A percentile compares a stretch with the other conserved stretches of the same genome.
These are phyloP conservation scores for Fulmarus glacialis DNA, from an alignment of 2,113 vertebrate genomes.

Conservation along the genomic window DNA sequence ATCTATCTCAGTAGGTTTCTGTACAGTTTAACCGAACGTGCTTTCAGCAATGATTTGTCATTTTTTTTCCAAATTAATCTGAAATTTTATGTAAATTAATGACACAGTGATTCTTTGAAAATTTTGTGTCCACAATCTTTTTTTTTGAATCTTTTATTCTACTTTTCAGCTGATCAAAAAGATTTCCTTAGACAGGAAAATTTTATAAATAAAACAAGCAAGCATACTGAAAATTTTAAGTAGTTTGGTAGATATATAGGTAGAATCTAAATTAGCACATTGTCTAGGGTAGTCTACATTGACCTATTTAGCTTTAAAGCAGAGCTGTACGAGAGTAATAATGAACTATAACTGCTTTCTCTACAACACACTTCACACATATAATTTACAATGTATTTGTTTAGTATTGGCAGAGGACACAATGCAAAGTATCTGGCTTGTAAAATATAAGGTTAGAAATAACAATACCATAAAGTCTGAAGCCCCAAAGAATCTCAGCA, in stretches of 20 bases:
- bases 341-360: conserved; percentile 23
- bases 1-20: conserved; percentile 22
- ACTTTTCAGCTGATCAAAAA: conserved; percentile 70
- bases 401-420: not conserved
- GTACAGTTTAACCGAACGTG: conserved; percentile 29
- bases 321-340: conserved; percentile 31
- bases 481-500: not conserved
- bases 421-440: not conserved
- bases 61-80: conserved; percentile 71
- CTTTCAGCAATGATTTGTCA: conserved; percentile 71
- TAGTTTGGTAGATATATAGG: conserved; percentile 39
- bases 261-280: conserved; percentile 55
- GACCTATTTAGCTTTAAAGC: conserved; percentile 64
- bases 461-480: not conserved
- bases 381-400: conserved; percentile 18
- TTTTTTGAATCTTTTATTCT: conserved; percentile 57
- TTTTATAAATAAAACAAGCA: conserved; percentile 63
- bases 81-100: conserved; percentile 73
- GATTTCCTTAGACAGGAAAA: conserved; percentile 51
- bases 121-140: conserved; percentile 53
- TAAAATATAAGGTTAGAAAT: not conserved
- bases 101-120: conserved; percentile 71
- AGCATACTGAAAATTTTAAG: conserved; percentile 37
- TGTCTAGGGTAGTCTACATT: conserved; percentile 46
- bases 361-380: not conserved